Conservation (phyloP, 2,797 vertebrate genomes). For the Presbytis comata region DNA sequence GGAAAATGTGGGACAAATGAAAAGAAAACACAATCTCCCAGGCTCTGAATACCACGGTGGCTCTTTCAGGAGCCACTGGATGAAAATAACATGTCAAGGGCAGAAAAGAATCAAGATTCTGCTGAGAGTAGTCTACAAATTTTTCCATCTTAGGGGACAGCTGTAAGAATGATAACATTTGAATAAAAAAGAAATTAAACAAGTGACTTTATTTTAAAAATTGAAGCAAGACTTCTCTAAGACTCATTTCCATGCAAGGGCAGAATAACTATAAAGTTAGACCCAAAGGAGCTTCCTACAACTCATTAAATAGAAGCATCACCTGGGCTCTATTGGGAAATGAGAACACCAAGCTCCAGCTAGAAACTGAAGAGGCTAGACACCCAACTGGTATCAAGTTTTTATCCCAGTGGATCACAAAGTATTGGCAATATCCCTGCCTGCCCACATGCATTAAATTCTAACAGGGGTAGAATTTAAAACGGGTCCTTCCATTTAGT, state of each 20-base stretch:
- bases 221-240: constrained; percentile 9
- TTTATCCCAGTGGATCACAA: not conserved
- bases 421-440: not conserved
- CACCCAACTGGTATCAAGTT: not conserved
- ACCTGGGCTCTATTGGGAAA: not conserved
- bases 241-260: not conserved
- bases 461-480: not conserved
- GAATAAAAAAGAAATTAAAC: not conserved
- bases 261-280: not conserved
- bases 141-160: not conserved
- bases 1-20: not conserved
- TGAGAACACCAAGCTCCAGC: not conserved
- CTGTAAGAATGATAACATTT: not conserved
- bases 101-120: not conserved
- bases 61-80: not conserved
- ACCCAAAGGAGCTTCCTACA: not conserved
- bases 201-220: not conserved
- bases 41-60: not conserved
- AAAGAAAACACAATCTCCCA: not conserved
- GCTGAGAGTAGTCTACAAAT: not conserved
- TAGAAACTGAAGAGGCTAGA: not conserved
- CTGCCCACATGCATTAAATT: not conserved
- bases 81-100: not conserved
- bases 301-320: not conserved
- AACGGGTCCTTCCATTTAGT: not conserved